Base-by-base conservation (phyloP, 2,113 vertebrate species). In the Oceanites oceanicus region DNA sequence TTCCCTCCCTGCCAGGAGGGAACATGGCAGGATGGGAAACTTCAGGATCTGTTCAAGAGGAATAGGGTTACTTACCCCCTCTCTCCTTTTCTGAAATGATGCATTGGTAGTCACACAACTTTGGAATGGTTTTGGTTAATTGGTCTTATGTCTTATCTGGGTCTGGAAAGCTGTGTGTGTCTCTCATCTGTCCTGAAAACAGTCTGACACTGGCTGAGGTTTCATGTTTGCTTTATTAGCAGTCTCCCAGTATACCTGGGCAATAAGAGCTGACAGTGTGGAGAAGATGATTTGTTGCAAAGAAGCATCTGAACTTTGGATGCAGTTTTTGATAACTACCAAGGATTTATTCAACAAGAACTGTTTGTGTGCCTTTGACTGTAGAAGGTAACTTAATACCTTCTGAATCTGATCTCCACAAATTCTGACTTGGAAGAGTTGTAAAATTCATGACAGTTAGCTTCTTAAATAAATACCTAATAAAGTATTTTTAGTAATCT, bases 261-360 rank as follows among this genome's bases (percentile, higher is more conserved):
- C 70, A 77, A 22, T 72, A 82, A 68, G 73, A 93, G 20, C 55
- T 94, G 89, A 74, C 70, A 84, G 53, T 10, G 23, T 55, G 3
- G 59, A 85, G 58, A 7, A 56, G 42, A 34, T 71, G 62, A 68
- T 86, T 84, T 91, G 67, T 80, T 67, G n/a, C 21, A 94, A 76
- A 80, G 67, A 91, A 86, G 34, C 42, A 76, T 80, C 68, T 91
- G 89, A 95, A 95, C 73, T 96, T 92, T 58, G 77, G 65, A 82
- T 81, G 68, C 52, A 88, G 56, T 47, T 95, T 92, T 80, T 92
- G 72, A 88, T 91, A 90, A 71, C 58, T 77, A 77, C 92, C 89
- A 88, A 80, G 89, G 76, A 95, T 95, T 95, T 90, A 92, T 88
- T 91, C 78, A 79, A 62, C 42, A 76, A 74, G 73, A 76, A 49